Evolutionary conservation across 2,113 vertebrate genomes (phyloP), one percentile per base, ranked within the genome.

Genomic region (Aleadryas rufinucha): DNA sequence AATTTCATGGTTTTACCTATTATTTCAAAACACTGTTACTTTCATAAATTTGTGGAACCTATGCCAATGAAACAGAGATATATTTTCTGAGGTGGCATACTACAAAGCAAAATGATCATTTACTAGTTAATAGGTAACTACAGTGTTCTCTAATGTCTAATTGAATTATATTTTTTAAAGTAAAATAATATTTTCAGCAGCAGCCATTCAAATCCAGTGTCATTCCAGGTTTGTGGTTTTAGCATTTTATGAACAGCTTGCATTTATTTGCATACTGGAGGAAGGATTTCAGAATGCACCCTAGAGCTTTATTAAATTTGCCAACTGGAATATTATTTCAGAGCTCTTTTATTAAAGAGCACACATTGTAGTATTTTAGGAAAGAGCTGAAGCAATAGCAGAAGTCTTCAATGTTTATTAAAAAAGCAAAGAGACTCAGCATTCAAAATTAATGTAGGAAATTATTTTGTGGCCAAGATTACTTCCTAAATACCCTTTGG

Each of bases 271-370:
- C 60, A 84, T 63, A 84, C 8, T 30, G 13, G 19, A 91, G 41
- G 41, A 90, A 86, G 18, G n/a, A 76, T 88, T 94, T 94, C 79
- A 92, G 35, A 87, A 81, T 81, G 35, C 42, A 92, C 52, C 39
- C 60, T 52, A 42, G 60, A 92, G 60, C 33, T 93, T 95, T 90
- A 93, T 95, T 96, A 90, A 65, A 81, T 95, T 96, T 96, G 23
- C 60, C 65, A 81, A 78, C 76, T 70, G 47, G 57, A 86, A 92
- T 92, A 74, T 84, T 90, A 92, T 93, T 89, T 33, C 44, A 71
- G 47, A 86, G 16, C 33, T 89, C 56, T 90, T 84, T 95, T 63
- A 93, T 95, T 90, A 90, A 92, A 86, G 35, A 90, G 26, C 10
- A 89, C 56, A 71, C 21, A 56, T 53, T 95, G 39, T 10, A 74